Conservation (phyloP, 2,888 invertebrate species). For the Monochamus alternatus region DNA sequence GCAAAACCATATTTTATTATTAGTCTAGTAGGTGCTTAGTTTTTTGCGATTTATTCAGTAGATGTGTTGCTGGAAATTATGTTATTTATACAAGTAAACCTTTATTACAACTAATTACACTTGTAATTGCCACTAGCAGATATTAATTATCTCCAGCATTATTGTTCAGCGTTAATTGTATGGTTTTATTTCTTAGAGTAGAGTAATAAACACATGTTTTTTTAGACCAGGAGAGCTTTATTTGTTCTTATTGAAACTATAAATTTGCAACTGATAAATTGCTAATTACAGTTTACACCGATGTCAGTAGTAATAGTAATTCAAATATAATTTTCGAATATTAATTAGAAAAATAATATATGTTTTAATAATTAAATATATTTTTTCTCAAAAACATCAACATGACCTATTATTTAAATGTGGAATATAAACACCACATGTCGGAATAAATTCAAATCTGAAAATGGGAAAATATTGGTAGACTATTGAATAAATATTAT, state of each 20-base stretch:
- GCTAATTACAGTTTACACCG: background rate
- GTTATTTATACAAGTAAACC: slow-evolving; percentile 15
- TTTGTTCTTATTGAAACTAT: slow-evolving; percentile 17
- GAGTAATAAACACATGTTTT: slow-evolving; percentile 16
- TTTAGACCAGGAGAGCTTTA: slow-evolving; percentile 13
- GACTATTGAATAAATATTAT: slow-evolving; percentile 26
- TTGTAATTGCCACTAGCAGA: slow-evolving; percentile 19
- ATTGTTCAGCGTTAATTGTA: slow-evolving; percentile 25
- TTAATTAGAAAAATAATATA: too few relatives aligned
- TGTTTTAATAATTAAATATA: too few relatives aligned
- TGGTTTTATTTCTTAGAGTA: slow-evolving; percentile 18
- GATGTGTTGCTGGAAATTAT: background rate
- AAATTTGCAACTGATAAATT: slow-evolving; percentile 2
- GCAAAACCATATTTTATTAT: slow-evolving; percentile 38
- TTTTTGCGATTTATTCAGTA: background rate
- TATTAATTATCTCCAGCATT: slow-evolving; percentile 20
- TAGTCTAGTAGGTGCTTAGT: background rate
- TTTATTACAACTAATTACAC: slow-evolving; percentile 7
- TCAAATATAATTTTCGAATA: too few relatives aligned
- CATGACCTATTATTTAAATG: background rate
- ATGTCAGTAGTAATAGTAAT: background rate
- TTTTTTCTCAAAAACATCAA: too few relatives aligned
- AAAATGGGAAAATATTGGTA: background rate
- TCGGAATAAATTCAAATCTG: slow-evolving; percentile 4
- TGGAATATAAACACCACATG: too few relatives aligned